phyloP scores from a whole-genome alignment of 2,888 invertebrate species.

The Diaperis boleti region DNA sequence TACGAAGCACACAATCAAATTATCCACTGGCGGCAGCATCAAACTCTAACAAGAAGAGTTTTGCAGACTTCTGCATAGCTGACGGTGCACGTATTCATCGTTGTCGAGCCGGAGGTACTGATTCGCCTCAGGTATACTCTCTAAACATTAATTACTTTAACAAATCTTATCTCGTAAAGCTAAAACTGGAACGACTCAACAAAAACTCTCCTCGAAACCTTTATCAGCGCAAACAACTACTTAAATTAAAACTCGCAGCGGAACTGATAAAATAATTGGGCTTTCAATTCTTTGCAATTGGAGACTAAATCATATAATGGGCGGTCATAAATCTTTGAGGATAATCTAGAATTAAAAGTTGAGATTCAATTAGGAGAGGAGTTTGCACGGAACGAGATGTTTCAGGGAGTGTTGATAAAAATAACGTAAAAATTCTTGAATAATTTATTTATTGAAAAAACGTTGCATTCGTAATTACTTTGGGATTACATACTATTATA shows the following conservation, averaged over 20 bases:
- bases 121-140: conserved; percentile 45
- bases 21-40: neutral
- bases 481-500: no score
- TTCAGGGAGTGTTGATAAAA: no score
- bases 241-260: conserved; percentile 38
- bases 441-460: no score
- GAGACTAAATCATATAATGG: conserved; percentile 41
- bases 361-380: conserved; percentile 35
- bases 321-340: conserved; percentile 26
- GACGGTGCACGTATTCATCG: conserved; percentile 45
- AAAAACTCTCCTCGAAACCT: conserved; percentile 27
- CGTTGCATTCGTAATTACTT: no score
- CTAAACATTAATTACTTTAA: conserved; percentile 48
- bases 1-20: conserved; percentile 4
- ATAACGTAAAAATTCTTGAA: no score
- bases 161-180: conserved; percentile 44
- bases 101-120: conserved; percentile 39
- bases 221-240: conserved; percentile 43
- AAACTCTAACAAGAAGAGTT: conserved; percentile 12
- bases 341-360: conserved; percentile 37
- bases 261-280: conserved; percentile 43
- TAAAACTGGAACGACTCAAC: conserved; percentile 9
- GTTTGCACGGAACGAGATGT: conserved; percentile 12
- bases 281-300: conserved; percentile 41
- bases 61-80: conserved; percentile 35